Evolutionary conservation across 2,113 vertebrate genomes (phyloP).

Genomic region (Cinclus mexicanus): DNA sequence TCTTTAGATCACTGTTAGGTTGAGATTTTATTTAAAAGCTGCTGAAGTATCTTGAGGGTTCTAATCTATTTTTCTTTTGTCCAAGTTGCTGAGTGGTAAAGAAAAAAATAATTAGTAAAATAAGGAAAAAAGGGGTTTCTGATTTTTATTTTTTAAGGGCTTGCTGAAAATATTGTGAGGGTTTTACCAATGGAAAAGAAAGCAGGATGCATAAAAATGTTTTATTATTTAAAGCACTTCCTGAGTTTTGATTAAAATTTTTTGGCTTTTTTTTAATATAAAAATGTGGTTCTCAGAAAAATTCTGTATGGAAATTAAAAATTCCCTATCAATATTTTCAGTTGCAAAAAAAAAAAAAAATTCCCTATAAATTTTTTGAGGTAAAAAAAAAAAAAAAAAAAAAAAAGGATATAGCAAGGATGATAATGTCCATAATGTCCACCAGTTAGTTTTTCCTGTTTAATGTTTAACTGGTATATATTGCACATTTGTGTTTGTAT

Average conservation of each 20-base stretch:
- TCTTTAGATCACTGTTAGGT: not conserved
- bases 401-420: not conserved
- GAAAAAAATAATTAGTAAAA: not conserved
- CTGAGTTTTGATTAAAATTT: not conserved
- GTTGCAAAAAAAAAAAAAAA: not conserved
- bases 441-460: not conserved
- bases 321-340: not conserved
- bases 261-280: not conserved
- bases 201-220: not conserved
- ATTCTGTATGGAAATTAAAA: not conserved
- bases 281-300: not conserved
- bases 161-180: not conserved
- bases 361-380: no score
- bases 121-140: not conserved
- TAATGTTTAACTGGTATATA: not conserved
- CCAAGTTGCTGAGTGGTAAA: not conserved
- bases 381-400: not conserved
- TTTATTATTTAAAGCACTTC: not conserved
- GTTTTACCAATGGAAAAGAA: not conserved
- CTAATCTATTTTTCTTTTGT: not conserved
- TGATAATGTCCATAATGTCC: not conserved
- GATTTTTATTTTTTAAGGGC: not conserved
- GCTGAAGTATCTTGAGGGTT: not conserved
- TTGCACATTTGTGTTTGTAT: not conserved
- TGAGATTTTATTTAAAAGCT: not conserved